Evolutionary conservation across 2,888 invertebrate species (phyloP), one percentile per base, ranked within the genome.

Genomic region (Catocala fraxini): DNA sequence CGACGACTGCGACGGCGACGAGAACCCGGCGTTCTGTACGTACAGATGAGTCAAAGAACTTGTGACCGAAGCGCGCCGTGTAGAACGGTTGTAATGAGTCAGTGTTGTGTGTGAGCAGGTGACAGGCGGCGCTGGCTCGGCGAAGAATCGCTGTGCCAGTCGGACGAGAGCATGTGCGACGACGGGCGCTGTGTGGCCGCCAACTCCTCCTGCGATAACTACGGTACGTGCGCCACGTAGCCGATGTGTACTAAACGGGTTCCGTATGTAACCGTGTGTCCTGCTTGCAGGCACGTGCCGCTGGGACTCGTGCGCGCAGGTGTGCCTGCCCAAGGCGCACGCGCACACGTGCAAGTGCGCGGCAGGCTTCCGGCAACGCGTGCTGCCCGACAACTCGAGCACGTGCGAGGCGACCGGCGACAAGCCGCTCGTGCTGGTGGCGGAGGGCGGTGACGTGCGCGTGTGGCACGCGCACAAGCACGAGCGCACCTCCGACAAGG

Each of bases 281-380:
- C 34, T 43, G 7, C 49, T 56, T 61, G 15, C 70, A 82, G 82
- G 75, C 41, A 76, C 77, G 10, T 97, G 97, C 84, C 90, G 95
- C 57, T 97, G 97, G 95, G 96, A 96, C 51, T 94, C 96, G 4
- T 98, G 98, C 84, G 96, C 98, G 15, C 98, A 98, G 87, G 92
- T 96, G 57, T 98, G 97, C 82, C 94, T 96, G 92, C 95, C 74
- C 59, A 93, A 93, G 62, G 89, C 87, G 60, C 79, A 76, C 83
- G 87, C 87, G 81, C 83, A 88, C 81, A 88, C 87, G 12, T 93
- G 93, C 92, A 93, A 93, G 92, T 97, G 97, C 83, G 95, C 95
- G 2, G 82, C 94, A 4, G 97, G 97, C 4, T 97, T 95, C 87
- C 89, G 91, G 48, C 95, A 95, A 77, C 94, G 94, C 49, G 89